Evolutionary conservation across 2,113 vertebrate species (phyloP).

Genomic region (Boulengeromyrus knoepffleri): DNA sequence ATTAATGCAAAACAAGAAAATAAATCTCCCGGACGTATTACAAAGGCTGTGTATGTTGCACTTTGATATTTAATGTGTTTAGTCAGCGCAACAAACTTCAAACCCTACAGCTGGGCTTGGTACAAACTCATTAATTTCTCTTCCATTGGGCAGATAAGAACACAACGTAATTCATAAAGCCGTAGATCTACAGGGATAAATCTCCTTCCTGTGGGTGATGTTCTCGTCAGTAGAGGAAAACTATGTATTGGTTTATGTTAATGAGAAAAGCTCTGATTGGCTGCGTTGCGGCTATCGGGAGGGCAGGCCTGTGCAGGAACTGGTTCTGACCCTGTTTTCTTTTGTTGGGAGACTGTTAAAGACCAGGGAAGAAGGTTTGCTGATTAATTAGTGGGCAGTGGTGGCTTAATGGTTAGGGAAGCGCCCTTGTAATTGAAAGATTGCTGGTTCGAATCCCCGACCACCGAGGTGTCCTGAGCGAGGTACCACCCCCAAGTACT

Average conservation of each 20-base stretch:
- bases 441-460: too few species aligned
- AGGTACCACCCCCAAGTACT: too few species aligned
- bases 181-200: neutral
- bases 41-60: conserved; percentile 5
- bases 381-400: too few species aligned
- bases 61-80: conserved; percentile 8
- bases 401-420: too few species aligned
- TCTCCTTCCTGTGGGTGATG: neutral
- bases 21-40: neutral
- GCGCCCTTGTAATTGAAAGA: too few species aligned
- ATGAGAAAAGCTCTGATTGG: neutral
- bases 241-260: neutral
- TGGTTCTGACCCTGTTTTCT: neutral
- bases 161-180: neutral
- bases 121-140: conserved; percentile 7
- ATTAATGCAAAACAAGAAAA: neutral
- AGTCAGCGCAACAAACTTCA: neutral
- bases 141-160: neutral
- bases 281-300: neutral
- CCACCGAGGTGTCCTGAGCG: too few species aligned
- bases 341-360: neutral
- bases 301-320: neutral
- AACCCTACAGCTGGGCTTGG: neutral
- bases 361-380: neutral
- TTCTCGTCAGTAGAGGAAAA: neutral